Conservation (phyloP, 1,140 invertebrate genomes). For the Propsilocerus akamusi region DNA sequence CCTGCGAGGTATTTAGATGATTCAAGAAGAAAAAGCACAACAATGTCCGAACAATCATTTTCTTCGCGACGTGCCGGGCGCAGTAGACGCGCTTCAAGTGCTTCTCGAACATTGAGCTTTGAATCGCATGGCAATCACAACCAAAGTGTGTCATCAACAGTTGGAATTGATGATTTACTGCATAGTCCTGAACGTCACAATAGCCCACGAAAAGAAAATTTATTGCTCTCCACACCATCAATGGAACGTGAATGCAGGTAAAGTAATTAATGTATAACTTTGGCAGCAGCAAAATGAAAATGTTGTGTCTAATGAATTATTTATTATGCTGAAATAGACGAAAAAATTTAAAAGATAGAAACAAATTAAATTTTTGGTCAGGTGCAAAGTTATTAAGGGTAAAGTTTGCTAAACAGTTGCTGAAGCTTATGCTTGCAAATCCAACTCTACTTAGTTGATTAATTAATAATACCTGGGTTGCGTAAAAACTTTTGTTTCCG, state of each 20-base stretch:
- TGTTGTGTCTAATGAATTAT: not conserved
- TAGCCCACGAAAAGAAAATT: conserved; percentile 17
- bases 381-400: not conserved
- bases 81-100: conserved; percentile 14
- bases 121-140: conserved; percentile 20
- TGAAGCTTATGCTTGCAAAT: too few species aligned
- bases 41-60: conserved; percentile 22
- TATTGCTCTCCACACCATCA: conserved; percentile 22
- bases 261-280: not conserved
- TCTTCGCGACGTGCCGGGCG: conserved; percentile 21
- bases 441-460: too few species aligned
- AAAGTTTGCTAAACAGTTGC: too few species aligned
- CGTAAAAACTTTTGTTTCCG: too few species aligned
- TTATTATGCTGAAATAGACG: not conserved
- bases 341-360: not conserved
- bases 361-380: not conserved
- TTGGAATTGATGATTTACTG: not conserved
- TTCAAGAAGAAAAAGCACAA: conserved; percentile 15
- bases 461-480: too few species aligned
- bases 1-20: not conserved
- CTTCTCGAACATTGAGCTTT: conserved; percentile 22
- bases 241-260: conserved; percentile 12
- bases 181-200: conserved; percentile 14
- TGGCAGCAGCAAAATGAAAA: conserved; percentile 15
- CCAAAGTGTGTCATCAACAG: conserved; percentile 10